These are phyloP conservation scores for Trididemnum clinides DNA, from an alignment of 23 tunicate species.

Conservation along the genomic window DNA sequence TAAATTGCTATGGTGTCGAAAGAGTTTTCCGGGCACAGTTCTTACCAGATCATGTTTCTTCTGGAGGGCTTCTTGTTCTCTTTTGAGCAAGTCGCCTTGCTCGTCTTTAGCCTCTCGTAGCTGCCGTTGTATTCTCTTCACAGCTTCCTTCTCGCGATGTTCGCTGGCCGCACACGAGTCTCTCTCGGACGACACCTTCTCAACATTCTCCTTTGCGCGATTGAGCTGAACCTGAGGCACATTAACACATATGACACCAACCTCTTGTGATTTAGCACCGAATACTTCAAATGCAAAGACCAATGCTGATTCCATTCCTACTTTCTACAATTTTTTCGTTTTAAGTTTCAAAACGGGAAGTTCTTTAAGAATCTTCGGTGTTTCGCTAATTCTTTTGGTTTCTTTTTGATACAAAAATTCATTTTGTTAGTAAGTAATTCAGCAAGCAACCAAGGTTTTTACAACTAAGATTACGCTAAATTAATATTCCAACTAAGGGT, in stretches of 20 bases:
- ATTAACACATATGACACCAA: not conserved
- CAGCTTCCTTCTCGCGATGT: constrained; percentile 75
- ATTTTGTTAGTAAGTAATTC: too few species aligned
- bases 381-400: too few species aligned
- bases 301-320: too few species aligned
- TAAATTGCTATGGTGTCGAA: too few species aligned
- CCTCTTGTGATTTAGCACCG: not conserved
- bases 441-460: too few species aligned
- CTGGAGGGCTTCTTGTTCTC: constrained; percentile 81
- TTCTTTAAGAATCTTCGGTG: too few species aligned
- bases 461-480: too few species aligned
- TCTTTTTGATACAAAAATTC: too few species aligned
- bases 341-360: too few species aligned
- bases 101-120: constrained; percentile 81
- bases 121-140: constrained; percentile 67
- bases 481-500: too few species aligned
- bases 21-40: too few species aligned
- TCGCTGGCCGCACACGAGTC: constrained; percentile 59
- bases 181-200: constrained; percentile 63
- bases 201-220: constrained; percentile 71
- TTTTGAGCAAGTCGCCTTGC: constrained; percentile 68
- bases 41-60: constrained; percentile 78
- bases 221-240: constrained; percentile 66
- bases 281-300: not conserved
- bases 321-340: too few species aligned